Base-by-base conservation (phyloP, 2,113 vertebrate genomes). In the Clarias gariepinus region DNA sequence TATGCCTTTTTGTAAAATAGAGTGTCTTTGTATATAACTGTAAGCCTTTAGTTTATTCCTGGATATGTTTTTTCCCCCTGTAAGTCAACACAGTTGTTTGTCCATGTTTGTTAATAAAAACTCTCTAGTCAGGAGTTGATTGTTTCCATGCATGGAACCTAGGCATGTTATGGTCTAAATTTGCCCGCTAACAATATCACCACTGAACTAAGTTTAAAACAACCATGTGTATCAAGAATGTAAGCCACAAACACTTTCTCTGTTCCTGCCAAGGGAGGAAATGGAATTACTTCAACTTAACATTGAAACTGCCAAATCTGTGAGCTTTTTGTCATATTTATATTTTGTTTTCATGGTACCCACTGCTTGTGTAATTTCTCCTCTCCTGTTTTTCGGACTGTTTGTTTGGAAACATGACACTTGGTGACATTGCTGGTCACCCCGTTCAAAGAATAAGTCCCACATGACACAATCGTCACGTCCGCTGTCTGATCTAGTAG, bases 361-460 rank as follows among this genome's bases (percentile, higher is more conserved):
- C 16, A 16, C n/a, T 7, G 47, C 71, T 47, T 23, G n/a, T 57
- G 4, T 78, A 28, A 18, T n/a, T 28, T 53, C n/a, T 18, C 21
- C 18, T 78, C 52, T 78, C 47, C 47, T n/a, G n/a, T 69, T 6
- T 15, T 41, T 36, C 19, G n/a, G 1, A 53, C 25, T 6, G 25
- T 30, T 78, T 78, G 76, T 78, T 30, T 21, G 76, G n/a, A 78
- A 78, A 78, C 76, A 78, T 57, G 76, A 78, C n/a, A 58, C 53
- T 30, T 57, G 16, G 76, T 58, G 53, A 78, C 53, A 57, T 3
- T 58, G 76, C 53, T 78, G n/a, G 53, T 57, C 76, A 58, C 73
- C 73, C 52, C 41, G 23, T 41, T 74, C 41, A n/a, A 3, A 52
- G 23, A 76, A 23, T 47, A 74, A 6, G 23, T 76, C 23, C 52